These are phyloP conservation scores for Typhlichthys eigenmanni DNA, from an alignment of 2,797 vertebrate species.

Conservation along the genomic window DNA sequence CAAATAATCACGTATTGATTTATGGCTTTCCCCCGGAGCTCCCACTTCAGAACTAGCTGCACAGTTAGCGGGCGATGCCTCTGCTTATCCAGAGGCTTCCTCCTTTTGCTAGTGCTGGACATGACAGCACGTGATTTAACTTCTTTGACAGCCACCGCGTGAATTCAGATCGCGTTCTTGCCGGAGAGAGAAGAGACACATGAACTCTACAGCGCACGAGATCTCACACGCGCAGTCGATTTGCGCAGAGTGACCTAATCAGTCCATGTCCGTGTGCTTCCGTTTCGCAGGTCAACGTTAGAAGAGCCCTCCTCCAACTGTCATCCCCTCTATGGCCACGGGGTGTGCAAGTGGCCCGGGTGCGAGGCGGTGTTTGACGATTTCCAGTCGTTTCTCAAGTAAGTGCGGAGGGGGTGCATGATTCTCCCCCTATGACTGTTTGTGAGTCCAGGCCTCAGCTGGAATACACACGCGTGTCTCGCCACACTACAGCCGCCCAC, in stretches of 20 bases:
- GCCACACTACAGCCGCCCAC: slow-evolving; percentile 59
- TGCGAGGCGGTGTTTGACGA: slow-evolving; percentile 98
- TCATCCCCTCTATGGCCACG: slow-evolving; percentile 96
- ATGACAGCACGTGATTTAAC: too few species aligned
- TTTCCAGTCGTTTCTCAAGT: slow-evolving; percentile 98
- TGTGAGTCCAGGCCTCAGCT: slow-evolving; percentile 32
- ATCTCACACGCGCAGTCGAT: neutral
- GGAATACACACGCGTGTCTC: slow-evolving; percentile 43
- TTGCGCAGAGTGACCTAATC: neutral
- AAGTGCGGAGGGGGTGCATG: slow-evolving; percentile 69
- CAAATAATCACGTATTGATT: slow-evolving; percentile 88
- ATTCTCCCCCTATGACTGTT: too few species aligned
- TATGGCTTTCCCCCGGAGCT: slow-evolving; percentile 42
- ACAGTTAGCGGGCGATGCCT: slow-evolving; percentile 25
- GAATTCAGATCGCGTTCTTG: too few species aligned
- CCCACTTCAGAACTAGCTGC: slow-evolving; percentile 41
- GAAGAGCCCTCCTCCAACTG: slow-evolving; percentile 89
- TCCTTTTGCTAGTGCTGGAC: neutral
- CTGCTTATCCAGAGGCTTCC: slow-evolving; percentile 11
- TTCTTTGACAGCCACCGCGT: too few species aligned
- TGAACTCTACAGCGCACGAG: too few species aligned
- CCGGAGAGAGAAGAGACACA: too few species aligned
- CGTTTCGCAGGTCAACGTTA: slow-evolving; percentile 79
- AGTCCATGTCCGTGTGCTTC: slow-evolving; percentile 25
- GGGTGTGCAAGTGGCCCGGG: slow-evolving; percentile 99